These are phyloP conservation scores for Plectrocnemia conspersa DNA, from an alignment of 1,140 invertebrate species.

Conservation along the genomic window DNA sequence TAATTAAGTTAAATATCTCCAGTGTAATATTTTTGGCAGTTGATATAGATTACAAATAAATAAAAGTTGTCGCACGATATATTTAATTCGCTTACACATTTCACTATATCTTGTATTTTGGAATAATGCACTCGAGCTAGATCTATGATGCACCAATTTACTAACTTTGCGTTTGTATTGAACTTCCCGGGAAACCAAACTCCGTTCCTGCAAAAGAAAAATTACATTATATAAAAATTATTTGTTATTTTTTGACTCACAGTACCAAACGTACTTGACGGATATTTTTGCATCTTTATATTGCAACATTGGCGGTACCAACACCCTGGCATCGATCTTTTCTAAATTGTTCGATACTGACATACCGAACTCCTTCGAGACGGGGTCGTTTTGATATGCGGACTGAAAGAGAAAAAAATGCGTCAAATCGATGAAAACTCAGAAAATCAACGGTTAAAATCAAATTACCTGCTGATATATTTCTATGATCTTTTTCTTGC, in stretches of 20 bases:
- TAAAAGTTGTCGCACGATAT: too few species aligned
- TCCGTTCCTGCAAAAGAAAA: slow-evolving; percentile 42
- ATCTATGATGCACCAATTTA: slow-evolving; percentile 20
- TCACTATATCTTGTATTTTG: too few species aligned
- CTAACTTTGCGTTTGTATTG: slow-evolving; percentile 10
- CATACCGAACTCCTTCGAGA: slow-evolving; percentile 57
- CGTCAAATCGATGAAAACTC: neutral
- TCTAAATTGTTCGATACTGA: slow-evolving; percentile 52
- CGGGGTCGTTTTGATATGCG: slow-evolving; percentile 48
- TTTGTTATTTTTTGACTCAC: too few species aligned
- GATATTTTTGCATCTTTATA: slow-evolving; percentile 43
- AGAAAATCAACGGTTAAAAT: slow-evolving; percentile 8
- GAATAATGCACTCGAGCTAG: too few species aligned
- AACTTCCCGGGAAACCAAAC: slow-evolving; percentile 48
- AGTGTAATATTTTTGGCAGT: too few species aligned
- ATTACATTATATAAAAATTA: slow-evolving; percentile 26
- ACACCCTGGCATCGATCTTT: slow-evolving; percentile 52
- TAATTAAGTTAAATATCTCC: too few species aligned
- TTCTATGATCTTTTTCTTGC: slow-evolving; percentile 56
- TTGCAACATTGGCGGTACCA: slow-evolving; percentile 52
- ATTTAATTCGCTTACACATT: too few species aligned
- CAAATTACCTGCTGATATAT: slow-evolving; percentile 40
- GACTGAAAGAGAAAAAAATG: slow-evolving; percentile 30
- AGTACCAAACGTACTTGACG: slow-evolving; percentile 9
- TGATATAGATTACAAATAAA: too few species aligned